Conservation (phyloP, 2,888 invertebrate genomes). For the Drosophila limbata region DNA sequence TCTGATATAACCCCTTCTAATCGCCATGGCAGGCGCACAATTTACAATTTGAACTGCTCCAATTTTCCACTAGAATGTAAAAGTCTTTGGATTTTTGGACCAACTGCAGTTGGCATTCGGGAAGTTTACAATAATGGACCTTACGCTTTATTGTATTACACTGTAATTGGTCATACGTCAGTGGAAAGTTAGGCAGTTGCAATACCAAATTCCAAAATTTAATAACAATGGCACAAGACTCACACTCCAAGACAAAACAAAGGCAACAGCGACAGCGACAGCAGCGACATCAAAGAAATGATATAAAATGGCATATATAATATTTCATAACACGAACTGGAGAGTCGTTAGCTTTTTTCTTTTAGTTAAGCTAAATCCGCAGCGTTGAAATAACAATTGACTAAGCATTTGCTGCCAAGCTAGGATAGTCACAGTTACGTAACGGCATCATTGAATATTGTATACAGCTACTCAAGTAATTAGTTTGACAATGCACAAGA, state of each 20-base stretch:
- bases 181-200: slow-evolving; percentile 52
- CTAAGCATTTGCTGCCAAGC: slow-evolving; percentile 39
- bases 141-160: slow-evolving; percentile 20
- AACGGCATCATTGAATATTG: slow-evolving; percentile 3
- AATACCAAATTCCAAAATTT: slow-evolving; percentile 42
- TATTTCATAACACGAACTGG: slow-evolving; percentile 52
- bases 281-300: slow-evolving; percentile 42
- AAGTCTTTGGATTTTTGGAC: neutral
- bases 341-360: slow-evolving; percentile 27
- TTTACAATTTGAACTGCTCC: slow-evolving; percentile 21
- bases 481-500: neutral
- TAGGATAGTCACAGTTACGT: slow-evolving; percentile 2
- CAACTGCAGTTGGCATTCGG: slow-evolving; percentile 6
- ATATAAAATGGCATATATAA: slow-evolving; percentile 42
- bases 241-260: slow-evolving; percentile 24
- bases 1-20: slow-evolving; percentile 55
- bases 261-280: slow-evolving; percentile 13
- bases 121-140: slow-evolving; percentile 24
- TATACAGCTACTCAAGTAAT: neutral
- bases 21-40: slow-evolving; percentile 43
- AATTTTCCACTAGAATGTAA: slow-evolving; percentile 9
- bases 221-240: slow-evolving; percentile 50
- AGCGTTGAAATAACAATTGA: slow-evolving; percentile 35
- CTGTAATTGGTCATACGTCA: slow-evolving; percentile 54
- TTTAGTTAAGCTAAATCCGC: slow-evolving; percentile 51